These are phyloP conservation scores for Heteractis magnifica DNA, from an alignment of 92 coral and sea anemone species.

Conservation along the genomic window DNA sequence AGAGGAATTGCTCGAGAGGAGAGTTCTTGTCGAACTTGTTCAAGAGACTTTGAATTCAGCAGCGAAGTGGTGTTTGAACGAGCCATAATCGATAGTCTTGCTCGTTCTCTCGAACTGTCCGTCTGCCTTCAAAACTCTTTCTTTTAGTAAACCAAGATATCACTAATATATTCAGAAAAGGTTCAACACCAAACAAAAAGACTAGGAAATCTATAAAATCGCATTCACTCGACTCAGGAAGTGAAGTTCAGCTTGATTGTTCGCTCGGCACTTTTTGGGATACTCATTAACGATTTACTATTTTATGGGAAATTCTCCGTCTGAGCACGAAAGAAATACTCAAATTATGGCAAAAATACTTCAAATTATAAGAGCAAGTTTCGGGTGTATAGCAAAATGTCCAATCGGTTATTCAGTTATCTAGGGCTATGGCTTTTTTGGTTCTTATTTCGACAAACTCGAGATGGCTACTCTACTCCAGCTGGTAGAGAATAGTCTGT, in stretches of 20 bases:
- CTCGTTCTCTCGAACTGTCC: not conserved
- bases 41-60: not conserved
- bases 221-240: conserved; percentile 1
- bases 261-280: not conserved
- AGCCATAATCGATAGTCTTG: not conserved
- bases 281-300: not conserved
- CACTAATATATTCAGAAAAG: not conserved
- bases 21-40: conserved; percentile 16
- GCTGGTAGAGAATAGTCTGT: too few species aligned
- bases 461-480: too few species aligned
- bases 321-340: not conserved
- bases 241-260: not conserved
- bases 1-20: conserved; percentile 8
- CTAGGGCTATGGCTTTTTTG: too few species aligned
- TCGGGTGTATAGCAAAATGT: too few species aligned
- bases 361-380: not conserved
- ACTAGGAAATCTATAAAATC: not conserved
- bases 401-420: too few species aligned
- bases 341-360: not conserved
- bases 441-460: too few species aligned
- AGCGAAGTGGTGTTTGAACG: conserved; percentile 6
- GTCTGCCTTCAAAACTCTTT: not conserved
- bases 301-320: not conserved
- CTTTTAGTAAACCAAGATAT: not conserved
- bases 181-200: conserved; percentile 5